A percentile compares a stretch with the other conserved stretches of the same genome.
Conservation (phyloP, 2,888 invertebrate genomes). For the Zele albiditarsus region DNA sequence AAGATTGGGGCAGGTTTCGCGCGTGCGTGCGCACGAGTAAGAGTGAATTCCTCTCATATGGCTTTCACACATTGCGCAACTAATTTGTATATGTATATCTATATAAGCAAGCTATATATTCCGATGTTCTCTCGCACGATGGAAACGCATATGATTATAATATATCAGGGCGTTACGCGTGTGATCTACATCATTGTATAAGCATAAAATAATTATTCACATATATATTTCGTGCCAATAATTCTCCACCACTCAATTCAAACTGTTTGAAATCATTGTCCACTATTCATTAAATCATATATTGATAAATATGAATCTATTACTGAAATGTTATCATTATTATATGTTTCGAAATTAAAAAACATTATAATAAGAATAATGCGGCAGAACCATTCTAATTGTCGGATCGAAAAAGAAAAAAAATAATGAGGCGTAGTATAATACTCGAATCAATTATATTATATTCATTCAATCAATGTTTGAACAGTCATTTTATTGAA, state of each 20-base stretch:
- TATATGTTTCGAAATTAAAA: too few species aligned
- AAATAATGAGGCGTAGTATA: too few species aligned
- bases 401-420: too few species aligned
- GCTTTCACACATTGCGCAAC: constrained; percentile 66
- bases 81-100: constrained; percentile 21
- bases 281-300: not conserved
- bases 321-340: too few species aligned
- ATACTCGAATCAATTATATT: too few species aligned
- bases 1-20: constrained; percentile 62
- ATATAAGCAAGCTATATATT: constrained; percentile 24
- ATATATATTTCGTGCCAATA: not conserved
- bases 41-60: constrained; percentile 62
- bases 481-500: too few species aligned
- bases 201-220: constrained; percentile 25
- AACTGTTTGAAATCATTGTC: not conserved
- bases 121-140: constrained; percentile 30
- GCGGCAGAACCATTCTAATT: too few species aligned
- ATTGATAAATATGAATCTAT: not conserved
- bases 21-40: constrained; percentile 60
- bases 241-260: not conserved
- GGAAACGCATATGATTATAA: constrained; percentile 41
- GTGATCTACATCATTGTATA: constrained; percentile 1
- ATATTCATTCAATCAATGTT: not conserved
- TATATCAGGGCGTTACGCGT: constrained; percentile 16
- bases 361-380: too few species aligned